These are phyloP conservation scores for Jaculus jaculus DNA, from an alignment of 2,113 vertebrate species.

Conservation along the genomic window DNA sequence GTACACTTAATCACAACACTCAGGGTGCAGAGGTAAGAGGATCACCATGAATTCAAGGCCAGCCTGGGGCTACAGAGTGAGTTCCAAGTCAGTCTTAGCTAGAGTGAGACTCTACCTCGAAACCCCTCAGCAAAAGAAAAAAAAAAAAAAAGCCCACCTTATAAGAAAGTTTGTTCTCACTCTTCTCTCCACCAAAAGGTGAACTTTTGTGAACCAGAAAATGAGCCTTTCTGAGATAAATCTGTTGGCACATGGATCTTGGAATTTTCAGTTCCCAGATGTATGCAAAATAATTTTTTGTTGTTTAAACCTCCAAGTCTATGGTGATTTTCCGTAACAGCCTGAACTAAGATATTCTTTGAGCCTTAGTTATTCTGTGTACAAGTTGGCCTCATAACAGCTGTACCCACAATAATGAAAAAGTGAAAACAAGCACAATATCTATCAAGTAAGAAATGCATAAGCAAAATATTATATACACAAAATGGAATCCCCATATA, in stretches of 20 bases:
- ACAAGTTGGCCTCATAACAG: background rate
- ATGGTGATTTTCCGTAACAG: background rate
- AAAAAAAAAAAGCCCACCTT: background rate
- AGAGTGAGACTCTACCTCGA: too few relatives aligned
- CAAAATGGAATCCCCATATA: background rate
- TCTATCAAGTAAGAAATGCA: background rate
- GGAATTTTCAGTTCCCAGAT: background rate
- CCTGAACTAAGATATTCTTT: background rate
- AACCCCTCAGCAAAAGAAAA: too few relatives aligned
- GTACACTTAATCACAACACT: too few relatives aligned
- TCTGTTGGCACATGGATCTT: background rate
- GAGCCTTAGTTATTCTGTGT: constrained; percentile 3
- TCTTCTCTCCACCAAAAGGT: background rate
- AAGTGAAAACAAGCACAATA: background rate
- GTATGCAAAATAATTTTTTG: background rate
- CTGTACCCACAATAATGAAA: background rate
- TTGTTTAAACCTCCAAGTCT: background rate
- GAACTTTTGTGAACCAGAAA: background rate
- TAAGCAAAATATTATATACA: background rate
- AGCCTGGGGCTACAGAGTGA: too few relatives aligned
- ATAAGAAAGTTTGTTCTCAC: background rate
- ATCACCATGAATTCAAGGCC: too few relatives aligned
- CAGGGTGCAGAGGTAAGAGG: too few relatives aligned
- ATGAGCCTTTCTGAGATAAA: background rate
- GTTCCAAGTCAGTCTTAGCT: too few relatives aligned